phyloP scores from a whole-genome alignment of 2,888 invertebrate species.

The Phaedon cochleariae region DNA sequence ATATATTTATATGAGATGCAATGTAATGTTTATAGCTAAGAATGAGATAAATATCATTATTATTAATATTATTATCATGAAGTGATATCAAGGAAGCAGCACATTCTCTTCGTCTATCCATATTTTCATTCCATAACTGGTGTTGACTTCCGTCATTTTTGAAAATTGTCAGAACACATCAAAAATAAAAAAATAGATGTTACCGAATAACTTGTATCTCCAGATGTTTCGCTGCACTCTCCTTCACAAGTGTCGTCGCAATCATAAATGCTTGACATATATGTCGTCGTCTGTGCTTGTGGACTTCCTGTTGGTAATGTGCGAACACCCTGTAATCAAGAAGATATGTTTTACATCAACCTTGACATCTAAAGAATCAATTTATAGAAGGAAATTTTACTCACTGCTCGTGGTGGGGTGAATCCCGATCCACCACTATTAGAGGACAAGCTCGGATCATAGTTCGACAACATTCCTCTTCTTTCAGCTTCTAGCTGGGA shows the following conservation, averaged over 20 bases:
- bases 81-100: no score
- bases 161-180: no score
- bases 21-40: no score
- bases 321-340: neutral
- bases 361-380: no score
- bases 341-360: neutral
- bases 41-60: no score
- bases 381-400: neutral
- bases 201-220: neutral
- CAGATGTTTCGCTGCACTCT: neutral
- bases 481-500: conserved; percentile 15
- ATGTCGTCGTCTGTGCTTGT: neutral
- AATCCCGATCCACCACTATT: conserved; percentile 4
- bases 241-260: neutral
- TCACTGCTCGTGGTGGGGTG: conserved; percentile 2
- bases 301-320: neutral
- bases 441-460: conserved; percentile 2
- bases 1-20: no score
- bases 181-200: neutral
- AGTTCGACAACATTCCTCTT: conserved; percentile 14
- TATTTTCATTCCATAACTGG: no score
- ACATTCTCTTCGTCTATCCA: no score
- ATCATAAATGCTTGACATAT: neutral
- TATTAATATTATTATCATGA: no score
- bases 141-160: no score